Evolutionary conservation across 1,140 invertebrate species (phyloP).

Genomic region (Drosophila burlai): DNA sequence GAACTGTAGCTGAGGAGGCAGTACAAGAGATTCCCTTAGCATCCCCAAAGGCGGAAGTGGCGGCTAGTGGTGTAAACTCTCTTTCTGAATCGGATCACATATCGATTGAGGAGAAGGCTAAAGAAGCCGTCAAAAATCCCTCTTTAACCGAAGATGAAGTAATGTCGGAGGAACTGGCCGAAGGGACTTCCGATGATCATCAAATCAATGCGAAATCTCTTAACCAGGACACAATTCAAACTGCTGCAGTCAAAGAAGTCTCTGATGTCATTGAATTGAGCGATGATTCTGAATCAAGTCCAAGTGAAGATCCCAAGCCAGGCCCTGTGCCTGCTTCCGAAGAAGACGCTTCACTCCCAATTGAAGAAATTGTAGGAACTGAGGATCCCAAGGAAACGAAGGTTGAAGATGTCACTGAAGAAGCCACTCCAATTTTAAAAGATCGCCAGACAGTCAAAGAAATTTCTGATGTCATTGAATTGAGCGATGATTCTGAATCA

Average conservation of each 20-base stretch:
- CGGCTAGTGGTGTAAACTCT: too few relatives aligned
- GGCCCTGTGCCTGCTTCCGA: background rate
- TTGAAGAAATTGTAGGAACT: background rate
- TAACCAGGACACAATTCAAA: too few relatives aligned
- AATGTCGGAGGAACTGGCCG: background rate
- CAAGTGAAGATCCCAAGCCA: background rate
- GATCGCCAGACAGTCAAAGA: background rate
- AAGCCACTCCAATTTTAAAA: background rate
- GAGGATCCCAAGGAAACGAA: background rate
- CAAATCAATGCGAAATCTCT: too few relatives aligned
- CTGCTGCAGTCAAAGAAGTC: background rate
- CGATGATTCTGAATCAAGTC: background rate
- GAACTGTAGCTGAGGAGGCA: too few relatives aligned
- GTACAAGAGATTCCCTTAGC: background rate
- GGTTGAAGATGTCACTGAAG: background rate
- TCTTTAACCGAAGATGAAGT: background rate
- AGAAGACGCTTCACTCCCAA: background rate
- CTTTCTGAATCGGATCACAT: too few relatives aligned
- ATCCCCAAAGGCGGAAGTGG: background rate
- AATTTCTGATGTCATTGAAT: background rate
- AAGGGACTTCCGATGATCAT: background rate
- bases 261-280: too few relatives aligned
- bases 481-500: constrained; percentile 6
- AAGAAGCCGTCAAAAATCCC: too few relatives aligned
- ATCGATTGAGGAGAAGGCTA: too few relatives aligned